These are phyloP conservation scores for Teleiodes luculella DNA, from an alignment of 2,888 invertebrate species.

Conservation along the genomic window DNA sequence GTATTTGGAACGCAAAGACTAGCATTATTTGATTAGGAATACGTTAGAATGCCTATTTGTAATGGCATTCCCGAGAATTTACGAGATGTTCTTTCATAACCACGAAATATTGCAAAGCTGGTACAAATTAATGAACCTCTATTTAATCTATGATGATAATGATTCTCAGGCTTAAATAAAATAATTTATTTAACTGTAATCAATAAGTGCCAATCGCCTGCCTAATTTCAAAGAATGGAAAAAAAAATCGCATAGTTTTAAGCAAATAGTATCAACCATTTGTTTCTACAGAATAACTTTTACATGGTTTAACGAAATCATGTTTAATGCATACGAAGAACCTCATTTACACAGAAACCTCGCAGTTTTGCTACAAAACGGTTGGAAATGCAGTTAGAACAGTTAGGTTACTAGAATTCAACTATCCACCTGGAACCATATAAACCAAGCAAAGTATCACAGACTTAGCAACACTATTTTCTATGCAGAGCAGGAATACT, in stretches of 20 bases:
- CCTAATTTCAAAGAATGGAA: too few relatives aligned
- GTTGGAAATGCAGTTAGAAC: slow-evolving; percentile 1
- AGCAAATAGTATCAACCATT: too few relatives aligned
- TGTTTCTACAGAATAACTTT: not conserved
- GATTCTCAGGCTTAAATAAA: too few relatives aligned
- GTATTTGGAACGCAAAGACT: slow-evolving; percentile 14
- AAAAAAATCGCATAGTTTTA: too few relatives aligned
- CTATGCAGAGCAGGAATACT: not conserved
- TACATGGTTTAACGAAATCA: not conserved
- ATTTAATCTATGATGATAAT: too few relatives aligned
- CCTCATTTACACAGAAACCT: slow-evolving; percentile 6
- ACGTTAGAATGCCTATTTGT: not conserved
- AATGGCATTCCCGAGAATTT: not conserved
- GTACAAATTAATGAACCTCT: too few relatives aligned
- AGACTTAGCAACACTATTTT: not conserved
- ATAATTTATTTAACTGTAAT: too few relatives aligned
- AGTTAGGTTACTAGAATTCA: slow-evolving; percentile 3
- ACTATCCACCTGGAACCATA: not conserved
- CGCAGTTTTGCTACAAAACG: slow-evolving; percentile 6
- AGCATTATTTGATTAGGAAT: slow-evolving; percentile 8
- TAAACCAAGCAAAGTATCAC: slow-evolving; percentile 3
- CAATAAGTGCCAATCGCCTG: too few relatives aligned
- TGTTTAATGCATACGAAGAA: slow-evolving; percentile 4
- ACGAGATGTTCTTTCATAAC: not conserved
- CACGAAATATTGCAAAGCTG: too few relatives aligned